phyloP scores from a whole-genome alignment of 2,113 vertebrate species.

The Mastomys natalensis region DNA sequence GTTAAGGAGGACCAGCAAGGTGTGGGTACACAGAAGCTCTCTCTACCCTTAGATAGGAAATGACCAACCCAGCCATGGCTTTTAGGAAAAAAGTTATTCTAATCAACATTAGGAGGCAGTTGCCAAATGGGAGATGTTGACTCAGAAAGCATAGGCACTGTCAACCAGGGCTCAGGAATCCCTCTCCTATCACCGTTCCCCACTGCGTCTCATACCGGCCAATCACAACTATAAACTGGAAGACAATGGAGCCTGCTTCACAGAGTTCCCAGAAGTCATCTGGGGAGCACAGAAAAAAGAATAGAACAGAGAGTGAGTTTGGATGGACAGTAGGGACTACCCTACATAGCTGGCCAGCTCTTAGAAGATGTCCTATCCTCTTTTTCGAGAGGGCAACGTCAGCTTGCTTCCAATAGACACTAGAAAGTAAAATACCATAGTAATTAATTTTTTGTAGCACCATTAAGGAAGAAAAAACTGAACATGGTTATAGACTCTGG shows the following conservation, averaged over 20 bases:
- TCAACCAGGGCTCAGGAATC: fast-evolving
- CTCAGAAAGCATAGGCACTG: not conserved
- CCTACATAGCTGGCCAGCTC: not conserved
- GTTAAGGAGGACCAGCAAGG: not conserved
- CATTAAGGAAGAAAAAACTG: not conserved
- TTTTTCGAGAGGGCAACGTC: not conserved
- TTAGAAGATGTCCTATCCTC: not conserved
- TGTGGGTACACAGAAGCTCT: not conserved
- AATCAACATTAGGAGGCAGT: not conserved
- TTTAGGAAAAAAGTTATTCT: not conserved
- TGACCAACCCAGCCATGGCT: fast-evolving
- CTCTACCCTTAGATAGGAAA: not conserved
- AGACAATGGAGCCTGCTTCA: not conserved
- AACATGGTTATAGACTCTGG: not conserved
- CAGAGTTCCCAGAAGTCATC: not conserved
- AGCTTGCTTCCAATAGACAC: not conserved
- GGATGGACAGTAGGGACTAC: not conserved
- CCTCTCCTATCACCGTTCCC: not conserved
- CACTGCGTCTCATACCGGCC: not conserved
- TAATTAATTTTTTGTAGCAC: not conserved
- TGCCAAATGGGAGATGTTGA: not conserved
- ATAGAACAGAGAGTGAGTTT: not conserved
- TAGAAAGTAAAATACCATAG: too few species aligned
- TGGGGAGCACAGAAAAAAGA: not conserved
- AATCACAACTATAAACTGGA: not conserved